Base-by-base conservation (phyloP, 2,888 invertebrate species). In the Cataglyphis rosenhaueri region DNA sequence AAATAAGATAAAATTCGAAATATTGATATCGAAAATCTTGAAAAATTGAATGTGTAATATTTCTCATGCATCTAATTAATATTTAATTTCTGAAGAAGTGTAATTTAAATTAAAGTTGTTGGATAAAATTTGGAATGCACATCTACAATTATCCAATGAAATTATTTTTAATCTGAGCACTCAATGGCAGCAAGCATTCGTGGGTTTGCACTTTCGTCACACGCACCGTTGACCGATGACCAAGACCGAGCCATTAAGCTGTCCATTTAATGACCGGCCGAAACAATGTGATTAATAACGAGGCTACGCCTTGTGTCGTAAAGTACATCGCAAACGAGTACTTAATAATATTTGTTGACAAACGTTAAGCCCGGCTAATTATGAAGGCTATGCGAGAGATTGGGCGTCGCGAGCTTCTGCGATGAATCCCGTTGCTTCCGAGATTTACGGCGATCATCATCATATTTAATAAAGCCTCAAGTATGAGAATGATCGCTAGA, bases 211-310 rank as follows among this genome's bases (percentile, higher is more conserved):
- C 38, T 90, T 87, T 88, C 86, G 85, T 87, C 89, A 87, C 86
- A 88, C 85, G 87, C 87, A 88, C 87, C 86, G 84, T 83, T 90
- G 91, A 89, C 89, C 88, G 87, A 87, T 90, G 89, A 89, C 89
- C 87, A 86, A 70, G 86, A 82, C 84, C 83, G 78, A 79, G 44
- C 86, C 86, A 88, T 91, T 88, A 87, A 89, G 75, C 85, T 66
- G 86, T 84, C 76, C 85, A 82, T 83, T 91, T 90, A 86, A 90
- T 81, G 85, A 86, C 68, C 71, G 76, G 82, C 83, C 84, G 84
- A 84, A 90, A 91, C 90, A 89, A 91, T 90, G 85, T 86, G 89
- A 90, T 92, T 89, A 89, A 92, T 90, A 91, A 92, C 86, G 55
- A 78, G 81, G 87, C 87, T 90, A 87, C 86, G 89, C 90, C 89